Base-by-base conservation (phyloP, 2,113 vertebrate genomes). In the Microcebus jonahi region DNA sequence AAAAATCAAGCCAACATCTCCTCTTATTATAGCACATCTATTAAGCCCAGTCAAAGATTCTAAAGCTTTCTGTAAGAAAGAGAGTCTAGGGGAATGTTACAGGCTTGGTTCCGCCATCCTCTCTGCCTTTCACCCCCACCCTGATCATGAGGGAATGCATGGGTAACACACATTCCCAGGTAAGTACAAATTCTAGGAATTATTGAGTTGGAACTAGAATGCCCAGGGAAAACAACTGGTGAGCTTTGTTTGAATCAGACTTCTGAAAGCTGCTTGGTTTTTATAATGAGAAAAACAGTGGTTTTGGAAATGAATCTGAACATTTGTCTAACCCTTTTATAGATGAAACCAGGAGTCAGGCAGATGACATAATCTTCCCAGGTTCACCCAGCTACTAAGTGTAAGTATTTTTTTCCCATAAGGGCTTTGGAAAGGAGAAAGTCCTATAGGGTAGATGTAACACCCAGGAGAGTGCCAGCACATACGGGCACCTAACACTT, bases 221-320 rank as follows among this genome's bases (percentile, higher is more conserved):
- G 11, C 48, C n/a, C 12, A 15, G 5, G 45, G 50, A 2, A 77
- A 70, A 53, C 80, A 61, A 0, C 17, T 61, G 6, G 23, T 42
- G 39, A 88, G 29, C 39, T 71, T 55, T 15, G 53, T 57, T 27
- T 42, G 39, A 80, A 29, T 45, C 65, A 92, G 67, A 80, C 39
- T 20, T 39, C 27, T 39, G 31, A 50, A 90, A 42, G 67, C 45
- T 50, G 55, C 48, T 81, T 25, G 20, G 18, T 20, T 63, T 96
- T 91, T 45, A 48, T 48, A 25, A 48, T 7, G 25, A 94, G 63
- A n/a, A 88, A 87, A 89, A 42, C 8, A 36, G 9, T 14, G 5
- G 29, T n/a, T 20, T 77, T 82, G 39, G 73, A 81, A 91, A 76
- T 85, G 65, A 95, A 14, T 70, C 42, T 75, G 94, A 61, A 14